A percentile compares a stretch with the other conserved stretches of the same genome.
Conservation (phyloP, 2,113 vertebrate genomes). For the Ceratotherium simum region DNA sequence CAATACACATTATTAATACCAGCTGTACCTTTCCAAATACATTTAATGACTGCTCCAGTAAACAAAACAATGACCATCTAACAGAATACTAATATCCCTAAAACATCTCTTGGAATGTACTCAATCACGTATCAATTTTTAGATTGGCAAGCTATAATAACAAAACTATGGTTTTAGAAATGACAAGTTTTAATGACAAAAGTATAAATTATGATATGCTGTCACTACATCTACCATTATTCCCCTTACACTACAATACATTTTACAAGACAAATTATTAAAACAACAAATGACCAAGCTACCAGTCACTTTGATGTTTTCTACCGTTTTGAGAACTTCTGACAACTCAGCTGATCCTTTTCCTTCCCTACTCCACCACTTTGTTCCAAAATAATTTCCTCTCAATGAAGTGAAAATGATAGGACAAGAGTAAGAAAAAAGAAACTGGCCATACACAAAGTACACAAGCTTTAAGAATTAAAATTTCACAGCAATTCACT, state of each 20-base stretch:
- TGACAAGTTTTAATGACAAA: not conserved
- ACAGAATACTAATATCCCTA: not conserved
- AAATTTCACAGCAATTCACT: not conserved
- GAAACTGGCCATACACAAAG: not conserved
- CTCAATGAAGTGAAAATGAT: not conserved
- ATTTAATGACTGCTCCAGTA: not conserved
- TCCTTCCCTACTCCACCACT: not conserved
- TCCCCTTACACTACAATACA: not conserved
- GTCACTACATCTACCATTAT: not conserved
- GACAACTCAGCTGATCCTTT: not conserved
- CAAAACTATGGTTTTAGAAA: conserved; percentile 3
- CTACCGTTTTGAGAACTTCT: not conserved
- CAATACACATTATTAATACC: not conserved
- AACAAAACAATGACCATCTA: conserved; percentile 18
- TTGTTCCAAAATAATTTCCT: not conserved
- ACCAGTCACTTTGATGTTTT: not conserved
- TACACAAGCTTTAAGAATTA: not conserved
- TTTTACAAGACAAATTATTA: not conserved
- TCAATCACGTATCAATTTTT: not conserved
- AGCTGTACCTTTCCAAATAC: conserved; percentile 15
- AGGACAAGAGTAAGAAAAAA: not conserved
- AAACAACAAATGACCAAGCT: conserved; percentile 18
- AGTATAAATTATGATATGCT: not conserved
- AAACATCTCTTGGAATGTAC: not conserved
- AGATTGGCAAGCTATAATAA: not conserved